Evolutionary conservation across 1,140 invertebrate genomes (phyloP).

Genomic region (Zaprionus africanus): DNA sequence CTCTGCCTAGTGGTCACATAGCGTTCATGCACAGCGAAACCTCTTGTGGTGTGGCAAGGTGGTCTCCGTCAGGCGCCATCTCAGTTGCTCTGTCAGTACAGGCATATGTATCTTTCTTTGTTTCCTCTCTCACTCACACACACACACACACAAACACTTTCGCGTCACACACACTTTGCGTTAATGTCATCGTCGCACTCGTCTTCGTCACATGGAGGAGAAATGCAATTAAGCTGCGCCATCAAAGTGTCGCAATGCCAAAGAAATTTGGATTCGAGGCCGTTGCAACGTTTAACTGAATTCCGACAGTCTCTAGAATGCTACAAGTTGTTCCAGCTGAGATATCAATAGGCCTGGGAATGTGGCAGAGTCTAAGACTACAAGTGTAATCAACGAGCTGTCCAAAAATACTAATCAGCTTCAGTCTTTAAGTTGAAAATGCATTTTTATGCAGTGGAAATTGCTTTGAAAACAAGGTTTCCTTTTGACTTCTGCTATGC

Average conservation of each 20-base stretch:
- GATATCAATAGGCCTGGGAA: slow-evolving; percentile 3
- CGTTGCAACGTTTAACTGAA: slow-evolving; percentile 38
- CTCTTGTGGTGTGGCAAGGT: slow-evolving; percentile 24
- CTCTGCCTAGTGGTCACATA: slow-evolving; percentile 58
- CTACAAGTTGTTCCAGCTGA: neutral
- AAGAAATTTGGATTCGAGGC: slow-evolving; percentile 56
- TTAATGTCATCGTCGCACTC: slow-evolving; percentile 56
- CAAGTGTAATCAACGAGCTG: neutral
- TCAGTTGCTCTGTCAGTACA: slow-evolving; percentile 12
- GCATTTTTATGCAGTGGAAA: neutral
- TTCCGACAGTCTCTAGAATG: neutral
- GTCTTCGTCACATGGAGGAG: slow-evolving; percentile 58
- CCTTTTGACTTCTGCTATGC: neutral
- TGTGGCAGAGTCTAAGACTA: neutral
- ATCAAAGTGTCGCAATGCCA: slow-evolving; percentile 58
- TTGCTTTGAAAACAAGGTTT: neutral
- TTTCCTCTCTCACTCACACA: slow-evolving; percentile 31
- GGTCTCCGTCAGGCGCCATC: neutral
- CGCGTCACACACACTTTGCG: slow-evolving; percentile 48
- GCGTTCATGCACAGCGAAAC: slow-evolving; percentile 43
- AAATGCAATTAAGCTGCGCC: slow-evolving; percentile 75
- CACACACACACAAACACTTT: slow-evolving; percentile 19
- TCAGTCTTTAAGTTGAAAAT: neutral
- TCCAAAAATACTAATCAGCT: neutral
- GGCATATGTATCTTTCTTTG: slow-evolving; percentile 15